phyloP scores from a whole-genome alignment of 2,888 invertebrate genomes.

The Tachina grossa region DNA sequence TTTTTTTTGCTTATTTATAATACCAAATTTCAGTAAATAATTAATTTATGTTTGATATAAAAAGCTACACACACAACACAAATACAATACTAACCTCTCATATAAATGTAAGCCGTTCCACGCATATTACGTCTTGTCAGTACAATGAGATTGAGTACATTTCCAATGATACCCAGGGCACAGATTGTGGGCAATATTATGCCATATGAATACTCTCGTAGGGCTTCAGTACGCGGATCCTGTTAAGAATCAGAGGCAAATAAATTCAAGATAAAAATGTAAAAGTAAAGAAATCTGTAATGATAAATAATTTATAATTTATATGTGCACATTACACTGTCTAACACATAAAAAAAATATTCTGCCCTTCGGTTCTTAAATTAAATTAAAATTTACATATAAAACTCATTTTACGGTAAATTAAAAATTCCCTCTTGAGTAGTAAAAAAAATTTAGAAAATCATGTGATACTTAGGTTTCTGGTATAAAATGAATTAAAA shows the following conservation, averaged over 20 bases:
- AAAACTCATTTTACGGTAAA: too few species aligned
- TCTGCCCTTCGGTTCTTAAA: too few species aligned
- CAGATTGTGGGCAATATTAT: constrained; percentile 88
- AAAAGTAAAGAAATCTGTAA: constrained; percentile 43
- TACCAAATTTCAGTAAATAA: constrained; percentile 29
- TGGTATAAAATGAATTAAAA: too few species aligned
- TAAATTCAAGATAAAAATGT: constrained; percentile 24
- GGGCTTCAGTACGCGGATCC: constrained; percentile 85
- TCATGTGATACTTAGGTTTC: too few species aligned
- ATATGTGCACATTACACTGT: too few species aligned
- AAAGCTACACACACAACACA: too few species aligned
- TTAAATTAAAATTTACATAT: too few species aligned
- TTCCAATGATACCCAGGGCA: constrained; percentile 89
- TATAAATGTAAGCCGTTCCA: constrained; percentile 91
- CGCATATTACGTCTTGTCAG: constrained; percentile 90
- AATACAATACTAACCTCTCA: constrained; percentile 85
- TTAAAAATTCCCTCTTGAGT: too few species aligned
- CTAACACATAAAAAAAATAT: too few species aligned
- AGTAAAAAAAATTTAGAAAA: too few species aligned
- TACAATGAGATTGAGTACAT: constrained; percentile 90
- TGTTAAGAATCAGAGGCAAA: constrained; percentile 73
- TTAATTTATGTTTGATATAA: constrained; percentile 16
- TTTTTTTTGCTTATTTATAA: constrained; percentile 31
- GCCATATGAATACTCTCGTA: constrained; percentile 86
- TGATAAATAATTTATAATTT: too few species aligned